These are phyloP conservation scores for Apis dorsata DNA, from an alignment of 1,140 invertebrate genomes.

Conservation along the genomic window DNA sequence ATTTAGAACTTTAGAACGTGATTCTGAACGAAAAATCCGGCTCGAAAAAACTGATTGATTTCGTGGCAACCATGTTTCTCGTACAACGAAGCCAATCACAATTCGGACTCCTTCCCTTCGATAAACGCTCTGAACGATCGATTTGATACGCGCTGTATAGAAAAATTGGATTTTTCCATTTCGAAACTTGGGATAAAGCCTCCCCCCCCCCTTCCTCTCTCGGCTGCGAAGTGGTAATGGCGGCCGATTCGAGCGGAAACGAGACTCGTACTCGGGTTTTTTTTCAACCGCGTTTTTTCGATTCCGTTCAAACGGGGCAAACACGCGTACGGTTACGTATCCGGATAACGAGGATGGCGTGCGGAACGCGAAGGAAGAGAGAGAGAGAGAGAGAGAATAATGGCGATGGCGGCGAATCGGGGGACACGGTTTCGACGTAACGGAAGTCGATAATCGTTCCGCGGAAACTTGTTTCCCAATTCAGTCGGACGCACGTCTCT, in stretches of 20 bases:
- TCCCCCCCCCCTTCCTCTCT: too few relatives aligned
- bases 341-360: constrained; percentile 59
- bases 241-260: not conserved
- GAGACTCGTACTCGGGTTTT: not conserved
- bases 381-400: not conserved
- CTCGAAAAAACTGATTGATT: not conserved
- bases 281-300: not conserved
- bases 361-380: constrained; percentile 42
- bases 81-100: not conserved
- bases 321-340: constrained; percentile 33
- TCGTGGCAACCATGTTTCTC: not conserved
- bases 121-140: too few relatives aligned
- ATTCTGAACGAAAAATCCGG: not conserved
- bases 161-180: too few relatives aligned
- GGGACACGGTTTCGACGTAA: constrained; percentile 57
- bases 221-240: not conserved
- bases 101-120: too few relatives aligned
- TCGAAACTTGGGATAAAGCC: too few relatives aligned
- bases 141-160: too few relatives aligned
- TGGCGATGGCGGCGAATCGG: not conserved
- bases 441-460: constrained; percentile 71
- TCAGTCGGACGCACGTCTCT: constrained; percentile 39
- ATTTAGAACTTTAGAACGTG: too few relatives aligned
- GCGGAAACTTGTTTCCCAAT: constrained; percentile 68
- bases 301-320: constrained; percentile 32